These are phyloP conservation scores for Eurystomus gularis DNA, from an alignment of 2,113 vertebrate genomes.

Conservation along the genomic window DNA sequence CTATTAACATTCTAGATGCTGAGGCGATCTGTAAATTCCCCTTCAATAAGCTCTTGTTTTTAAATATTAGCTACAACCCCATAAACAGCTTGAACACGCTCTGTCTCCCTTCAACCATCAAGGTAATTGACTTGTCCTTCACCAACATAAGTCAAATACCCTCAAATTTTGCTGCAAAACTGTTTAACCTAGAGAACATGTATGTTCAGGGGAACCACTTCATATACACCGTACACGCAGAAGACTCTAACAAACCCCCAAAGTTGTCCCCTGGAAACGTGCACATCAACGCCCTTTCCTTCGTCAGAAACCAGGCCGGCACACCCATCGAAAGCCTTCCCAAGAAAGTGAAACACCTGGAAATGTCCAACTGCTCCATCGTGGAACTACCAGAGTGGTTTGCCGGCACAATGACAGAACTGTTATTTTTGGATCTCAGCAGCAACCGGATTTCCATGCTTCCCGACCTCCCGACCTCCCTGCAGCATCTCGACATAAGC, in stretches of 20 bases:
- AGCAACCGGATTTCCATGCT: slow-evolving; percentile 32
- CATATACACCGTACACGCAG: not conserved
- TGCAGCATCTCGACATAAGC: slow-evolving; percentile 37
- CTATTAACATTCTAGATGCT: not conserved
- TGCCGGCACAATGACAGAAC: not conserved
- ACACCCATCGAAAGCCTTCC: slow-evolving; percentile 53
- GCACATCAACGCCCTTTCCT: not conserved
- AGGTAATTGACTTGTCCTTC: slow-evolving; percentile 57
- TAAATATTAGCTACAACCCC: slow-evolving; percentile 67
- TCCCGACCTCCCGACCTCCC: not conserved
- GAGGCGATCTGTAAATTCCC: not conserved
- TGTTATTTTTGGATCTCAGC: slow-evolving; percentile 39
- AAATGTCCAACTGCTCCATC: slow-evolving; percentile 54
- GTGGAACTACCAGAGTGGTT: slow-evolving; percentile 63
- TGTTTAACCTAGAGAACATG: slow-evolving; percentile 31
- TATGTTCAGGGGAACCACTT: slow-evolving; percentile 45
- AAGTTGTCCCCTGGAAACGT: not conserved
- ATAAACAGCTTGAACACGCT: slow-evolving; percentile 37
- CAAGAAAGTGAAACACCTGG: not conserved
- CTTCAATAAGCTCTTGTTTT: not conserved
- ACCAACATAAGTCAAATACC: slow-evolving; percentile 58
- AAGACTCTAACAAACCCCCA: rapidly evolving
- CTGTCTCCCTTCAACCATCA: slow-evolving; percentile 38
- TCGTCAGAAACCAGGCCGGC: not conserved
- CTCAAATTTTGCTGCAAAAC: not conserved